phyloP scores from a whole-genome alignment of 2,888 invertebrate species.

The Trimorus sp. region DNA sequence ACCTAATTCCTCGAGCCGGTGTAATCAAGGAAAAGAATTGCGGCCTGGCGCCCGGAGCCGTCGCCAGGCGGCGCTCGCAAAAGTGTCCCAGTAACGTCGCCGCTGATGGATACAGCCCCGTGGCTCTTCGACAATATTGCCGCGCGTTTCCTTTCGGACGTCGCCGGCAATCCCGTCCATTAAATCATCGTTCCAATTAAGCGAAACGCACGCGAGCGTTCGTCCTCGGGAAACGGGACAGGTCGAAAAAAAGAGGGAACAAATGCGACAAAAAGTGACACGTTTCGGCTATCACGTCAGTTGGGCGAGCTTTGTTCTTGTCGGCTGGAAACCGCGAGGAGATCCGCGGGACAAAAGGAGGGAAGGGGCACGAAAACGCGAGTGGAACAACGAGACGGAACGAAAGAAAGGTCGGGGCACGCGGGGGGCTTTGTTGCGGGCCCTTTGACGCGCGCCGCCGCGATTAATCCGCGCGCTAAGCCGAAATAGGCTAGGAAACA shows the following conservation, averaged over 20 bases:
- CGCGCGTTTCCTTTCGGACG: conserved; percentile 19
- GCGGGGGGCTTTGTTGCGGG: conserved; percentile 66
- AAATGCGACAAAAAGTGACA: conserved; percentile 48
- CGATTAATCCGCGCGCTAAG: conserved; percentile 71
- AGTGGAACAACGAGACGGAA: conserved; percentile 54
- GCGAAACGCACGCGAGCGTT: neutral
- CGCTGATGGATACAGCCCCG: conserved; percentile 57
- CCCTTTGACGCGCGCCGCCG: conserved; percentile 70
- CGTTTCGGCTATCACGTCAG: conserved; percentile 59
- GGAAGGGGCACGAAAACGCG: conserved; percentile 37
- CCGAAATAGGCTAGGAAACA: conserved; percentile 64
- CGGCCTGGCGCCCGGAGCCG: conserved; percentile 55
- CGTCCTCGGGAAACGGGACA: neutral
- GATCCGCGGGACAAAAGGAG: conserved; percentile 56
- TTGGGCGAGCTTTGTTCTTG: conserved; percentile 54
- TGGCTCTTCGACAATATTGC: conserved; percentile 49
- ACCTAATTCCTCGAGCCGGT: conserved; percentile 38
- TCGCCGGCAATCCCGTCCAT: conserved; percentile 14
- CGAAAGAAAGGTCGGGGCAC: conserved; percentile 52
- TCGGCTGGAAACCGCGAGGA: conserved; percentile 49
- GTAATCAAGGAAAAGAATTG: conserved; percentile 58
- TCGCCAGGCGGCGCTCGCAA: conserved; percentile 63
- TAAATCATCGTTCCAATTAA: conserved; percentile 42
- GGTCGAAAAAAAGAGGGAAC: neutral
- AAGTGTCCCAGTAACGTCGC: conserved; percentile 59